A percentile compares a stretch with the other conserved stretches of the same genome.
phyloP scores from a whole-genome alignment of 2,113 vertebrate species.

The Atlantisia rogersi region DNA sequence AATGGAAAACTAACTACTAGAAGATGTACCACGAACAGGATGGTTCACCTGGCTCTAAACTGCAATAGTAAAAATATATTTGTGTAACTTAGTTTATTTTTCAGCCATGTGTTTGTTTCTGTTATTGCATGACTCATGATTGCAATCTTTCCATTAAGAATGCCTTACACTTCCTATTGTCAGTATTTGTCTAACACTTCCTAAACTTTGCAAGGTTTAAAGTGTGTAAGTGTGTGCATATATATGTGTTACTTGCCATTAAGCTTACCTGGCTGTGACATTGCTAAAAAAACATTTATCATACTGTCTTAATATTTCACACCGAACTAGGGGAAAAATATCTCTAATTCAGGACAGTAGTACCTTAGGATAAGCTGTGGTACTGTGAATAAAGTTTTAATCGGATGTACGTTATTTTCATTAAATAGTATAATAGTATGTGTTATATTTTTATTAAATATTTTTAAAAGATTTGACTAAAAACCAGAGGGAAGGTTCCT shows the following conservation, averaged over 20 bases:
- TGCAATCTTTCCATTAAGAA: background rate
- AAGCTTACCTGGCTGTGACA: background rate
- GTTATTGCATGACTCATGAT: fast-evolving
- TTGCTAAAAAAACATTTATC: background rate
- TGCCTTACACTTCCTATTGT: background rate
- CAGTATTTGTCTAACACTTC: background rate
- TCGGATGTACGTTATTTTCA: background rate
- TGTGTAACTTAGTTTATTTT: background rate
- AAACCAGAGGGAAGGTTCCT: background rate
- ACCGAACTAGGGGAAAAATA: background rate
- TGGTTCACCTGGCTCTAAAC: background rate
- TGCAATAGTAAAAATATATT: background rate
- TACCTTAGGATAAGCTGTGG: background rate
- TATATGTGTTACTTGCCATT: background rate
- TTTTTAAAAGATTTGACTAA: background rate
- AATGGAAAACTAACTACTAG: background rate
- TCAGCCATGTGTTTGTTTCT: background rate
- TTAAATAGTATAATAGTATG: no score
- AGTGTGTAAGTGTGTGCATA: fast-evolving
- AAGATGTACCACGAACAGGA: background rate
- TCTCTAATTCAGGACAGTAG: background rate
- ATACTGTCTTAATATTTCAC: background rate
- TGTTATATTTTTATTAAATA: background rate
- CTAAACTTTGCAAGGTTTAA: background rate
- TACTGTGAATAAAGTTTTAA: background rate